These are phyloP conservation scores for Cotesia chilonis DNA, from an alignment of 1,140 invertebrate genomes.

Conservation along the genomic window DNA sequence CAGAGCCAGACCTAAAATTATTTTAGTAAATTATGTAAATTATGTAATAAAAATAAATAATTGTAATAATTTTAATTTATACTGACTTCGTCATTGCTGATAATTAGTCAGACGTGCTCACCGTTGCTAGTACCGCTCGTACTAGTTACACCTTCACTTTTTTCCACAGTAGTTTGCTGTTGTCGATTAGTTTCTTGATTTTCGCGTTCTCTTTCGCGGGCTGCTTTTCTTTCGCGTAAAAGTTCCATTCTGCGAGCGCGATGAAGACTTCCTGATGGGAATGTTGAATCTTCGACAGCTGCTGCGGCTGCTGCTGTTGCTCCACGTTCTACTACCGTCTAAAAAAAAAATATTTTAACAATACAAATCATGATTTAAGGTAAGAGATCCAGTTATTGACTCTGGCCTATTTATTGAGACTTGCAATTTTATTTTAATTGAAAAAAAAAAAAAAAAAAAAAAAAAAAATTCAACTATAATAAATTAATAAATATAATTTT, in stretches of 20 bases:
- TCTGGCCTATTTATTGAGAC: too few species aligned
- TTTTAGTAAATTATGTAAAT: neutral
- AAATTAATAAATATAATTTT: too few species aligned
- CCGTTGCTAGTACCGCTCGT: constrained; percentile 10
- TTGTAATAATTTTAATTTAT: too few species aligned
- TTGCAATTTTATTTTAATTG: too few species aligned
- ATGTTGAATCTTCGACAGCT: constrained; percentile 54
- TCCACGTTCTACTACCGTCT: constrained; percentile 54
- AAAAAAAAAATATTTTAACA: neutral
- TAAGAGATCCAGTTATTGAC: too few species aligned
- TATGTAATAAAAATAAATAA: too few species aligned
- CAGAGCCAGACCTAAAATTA: constrained; percentile 15
- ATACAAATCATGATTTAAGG: too few species aligned
- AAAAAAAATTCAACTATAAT: too few species aligned
- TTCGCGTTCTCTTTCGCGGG: constrained; percentile 45
- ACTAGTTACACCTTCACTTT: constrained; percentile 18
- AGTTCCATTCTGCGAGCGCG: constrained; percentile 50
- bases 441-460: too few species aligned
- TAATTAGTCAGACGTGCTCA: constrained; percentile 31
- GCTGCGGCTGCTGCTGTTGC: constrained; percentile 53
- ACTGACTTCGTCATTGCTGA: constrained; percentile 19
- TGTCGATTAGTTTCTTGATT: constrained; percentile 21
- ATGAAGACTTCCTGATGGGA: constrained; percentile 54
- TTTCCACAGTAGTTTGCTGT: neutral
- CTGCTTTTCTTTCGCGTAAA: constrained; percentile 48